phyloP scores from a whole-genome alignment of 2,797 vertebrate genomes.

The Malurus leucopterus region DNA sequence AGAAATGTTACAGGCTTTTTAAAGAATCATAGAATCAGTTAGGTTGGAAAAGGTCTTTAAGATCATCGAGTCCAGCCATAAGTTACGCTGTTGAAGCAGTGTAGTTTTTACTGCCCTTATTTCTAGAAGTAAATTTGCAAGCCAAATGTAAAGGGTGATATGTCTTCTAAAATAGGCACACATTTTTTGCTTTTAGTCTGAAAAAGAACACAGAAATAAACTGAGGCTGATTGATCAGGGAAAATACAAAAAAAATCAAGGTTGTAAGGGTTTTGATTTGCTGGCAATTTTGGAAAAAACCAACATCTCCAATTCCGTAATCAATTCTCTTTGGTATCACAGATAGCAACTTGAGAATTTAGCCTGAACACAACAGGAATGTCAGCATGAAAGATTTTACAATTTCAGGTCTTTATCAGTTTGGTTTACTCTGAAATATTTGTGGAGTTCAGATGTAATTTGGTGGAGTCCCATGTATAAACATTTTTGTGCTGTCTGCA shows the following conservation, averaged over 20 bases:
- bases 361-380: neutral
- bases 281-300: neutral
- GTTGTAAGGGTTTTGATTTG: neutral
- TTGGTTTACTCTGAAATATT: neutral
- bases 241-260: neutral
- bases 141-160: neutral
- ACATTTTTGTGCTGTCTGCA: neutral
- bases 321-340: neutral
- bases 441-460: neutral
- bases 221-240: neutral
- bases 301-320: neutral
- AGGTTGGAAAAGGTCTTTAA: neutral
- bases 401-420: neutral
- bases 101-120: neutral
- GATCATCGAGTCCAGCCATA: accelerated
- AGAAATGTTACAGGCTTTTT: neutral
- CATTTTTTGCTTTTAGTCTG: neutral
- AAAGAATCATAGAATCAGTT: neutral
- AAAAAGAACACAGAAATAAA: neutral
- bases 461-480: neutral
- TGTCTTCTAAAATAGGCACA: neutral
- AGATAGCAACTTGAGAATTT: neutral
- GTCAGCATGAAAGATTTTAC: neutral
- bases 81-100: neutral
- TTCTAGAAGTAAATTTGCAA: neutral